Conservation (phyloP, 2,888 invertebrate genomes). For the Apamea anceps region DNA sequence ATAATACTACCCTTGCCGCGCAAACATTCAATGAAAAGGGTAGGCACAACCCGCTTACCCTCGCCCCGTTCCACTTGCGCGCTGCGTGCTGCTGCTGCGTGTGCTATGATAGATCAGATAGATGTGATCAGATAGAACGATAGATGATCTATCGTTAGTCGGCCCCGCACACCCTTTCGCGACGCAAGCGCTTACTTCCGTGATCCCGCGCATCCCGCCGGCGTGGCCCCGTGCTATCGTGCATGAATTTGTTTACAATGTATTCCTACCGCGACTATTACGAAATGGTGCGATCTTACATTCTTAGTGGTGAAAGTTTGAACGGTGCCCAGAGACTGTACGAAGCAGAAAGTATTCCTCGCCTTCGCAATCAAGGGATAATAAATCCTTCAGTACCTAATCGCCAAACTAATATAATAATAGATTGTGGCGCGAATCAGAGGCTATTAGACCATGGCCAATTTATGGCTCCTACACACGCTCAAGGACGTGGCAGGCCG, state of each 20-base stretch:
- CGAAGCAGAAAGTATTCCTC: background rate
- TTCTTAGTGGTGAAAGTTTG: background rate
- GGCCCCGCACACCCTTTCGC: background rate
- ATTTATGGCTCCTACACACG: background rate
- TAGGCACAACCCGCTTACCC: conserved; percentile 27
- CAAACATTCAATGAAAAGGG: conserved; percentile 19
- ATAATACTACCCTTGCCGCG: background rate
- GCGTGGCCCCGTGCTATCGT: background rate
- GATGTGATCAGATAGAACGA: no score
- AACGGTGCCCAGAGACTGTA: conserved; percentile 6
- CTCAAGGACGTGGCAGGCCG: background rate
- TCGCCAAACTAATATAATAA: no score
- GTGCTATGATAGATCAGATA: no score
- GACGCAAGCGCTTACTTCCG: background rate
- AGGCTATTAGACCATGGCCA: conserved; percentile 2
- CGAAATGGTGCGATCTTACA: conserved; percentile 9
- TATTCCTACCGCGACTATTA: conserved; percentile 4
- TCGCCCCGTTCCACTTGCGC: conserved; percentile 1
- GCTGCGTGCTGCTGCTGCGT: no score
- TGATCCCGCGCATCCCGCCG: background rate
- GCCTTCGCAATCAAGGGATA: conserved; percentile 4
- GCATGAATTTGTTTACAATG: background rate
- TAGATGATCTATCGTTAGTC: no score
- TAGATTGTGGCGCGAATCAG: background rate
- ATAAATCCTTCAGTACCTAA: background rate